A percentile compares a stretch with the other conserved stretches of the same genome.
Conservation (phyloP, 2,113 vertebrate genomes). For the Ammospiza nelsoni region DNA sequence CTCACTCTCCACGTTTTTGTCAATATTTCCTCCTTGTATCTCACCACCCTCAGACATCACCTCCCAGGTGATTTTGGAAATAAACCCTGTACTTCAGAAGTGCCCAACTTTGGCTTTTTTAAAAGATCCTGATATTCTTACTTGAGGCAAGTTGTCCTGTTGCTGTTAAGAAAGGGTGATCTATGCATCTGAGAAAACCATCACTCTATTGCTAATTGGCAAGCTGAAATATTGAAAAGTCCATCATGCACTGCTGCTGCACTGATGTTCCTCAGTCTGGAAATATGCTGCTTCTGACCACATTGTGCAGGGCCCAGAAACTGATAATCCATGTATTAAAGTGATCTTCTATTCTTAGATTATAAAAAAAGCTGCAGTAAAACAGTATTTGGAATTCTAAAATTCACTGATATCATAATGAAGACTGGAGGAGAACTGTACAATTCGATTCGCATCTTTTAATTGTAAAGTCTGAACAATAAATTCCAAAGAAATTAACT, state of each 20-base stretch:
- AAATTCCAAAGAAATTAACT: slow-evolving; percentile 35
- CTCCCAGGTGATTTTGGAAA: background rate
- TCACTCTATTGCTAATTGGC: background rate
- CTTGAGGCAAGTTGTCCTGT: background rate
- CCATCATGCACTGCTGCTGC: background rate
- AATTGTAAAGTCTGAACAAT: slow-evolving; percentile 5
- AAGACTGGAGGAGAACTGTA: background rate
- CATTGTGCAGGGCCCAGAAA: background rate
- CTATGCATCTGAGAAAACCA: background rate
- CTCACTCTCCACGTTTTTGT: background rate
- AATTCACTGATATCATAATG: background rate
- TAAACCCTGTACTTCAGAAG: background rate
- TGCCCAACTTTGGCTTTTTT: background rate
- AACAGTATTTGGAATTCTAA: background rate
- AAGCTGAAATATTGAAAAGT: background rate
- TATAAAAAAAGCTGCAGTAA: background rate
- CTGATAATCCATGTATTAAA: background rate
- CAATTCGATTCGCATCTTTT: slow-evolving; percentile 24
- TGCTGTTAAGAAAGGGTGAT: background rate
- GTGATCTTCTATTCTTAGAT: background rate
- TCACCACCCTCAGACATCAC: background rate
- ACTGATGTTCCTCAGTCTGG: background rate
- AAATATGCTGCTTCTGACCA: background rate
- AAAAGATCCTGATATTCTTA: background rate
- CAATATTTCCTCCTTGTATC: background rate